Conservation (phyloP, 1,140 invertebrate species). For the Anoplolepis gracilipes region DNA sequence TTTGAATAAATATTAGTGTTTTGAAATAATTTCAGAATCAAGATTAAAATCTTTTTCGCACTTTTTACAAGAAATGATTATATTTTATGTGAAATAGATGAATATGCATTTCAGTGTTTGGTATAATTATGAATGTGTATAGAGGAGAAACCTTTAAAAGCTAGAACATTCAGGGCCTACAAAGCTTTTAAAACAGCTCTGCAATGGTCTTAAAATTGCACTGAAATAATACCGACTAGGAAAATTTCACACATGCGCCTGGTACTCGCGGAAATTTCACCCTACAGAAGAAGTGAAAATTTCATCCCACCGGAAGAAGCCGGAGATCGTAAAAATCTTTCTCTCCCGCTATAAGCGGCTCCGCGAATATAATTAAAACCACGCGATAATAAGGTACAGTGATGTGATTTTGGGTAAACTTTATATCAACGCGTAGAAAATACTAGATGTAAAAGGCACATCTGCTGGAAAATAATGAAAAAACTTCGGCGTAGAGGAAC, state of each 20-base stretch:
- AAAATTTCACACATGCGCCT: constrained; percentile 30
- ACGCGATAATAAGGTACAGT: constrained; percentile 38
- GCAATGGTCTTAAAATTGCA: neutral
- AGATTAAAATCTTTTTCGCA: neutral
- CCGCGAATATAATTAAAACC: constrained; percentile 58
- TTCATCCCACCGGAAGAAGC: too few species aligned
- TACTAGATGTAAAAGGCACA: neutral
- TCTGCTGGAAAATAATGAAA: neutral
- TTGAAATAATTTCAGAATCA: neutral
- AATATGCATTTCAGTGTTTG: neutral
- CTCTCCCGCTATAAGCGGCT: constrained; percentile 32
- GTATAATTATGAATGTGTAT: neutral
- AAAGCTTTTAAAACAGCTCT: constrained; percentile 9
- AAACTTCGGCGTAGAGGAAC: neutral
- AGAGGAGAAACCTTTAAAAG: neutral
- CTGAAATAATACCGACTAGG: constrained; percentile 32
- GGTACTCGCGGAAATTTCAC: constrained; percentile 38
- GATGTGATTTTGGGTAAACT: constrained; percentile 34
- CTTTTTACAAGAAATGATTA: neutral
- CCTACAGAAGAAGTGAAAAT: constrained; percentile 3
- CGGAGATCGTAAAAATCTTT: constrained; percentile 29
- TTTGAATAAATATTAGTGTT: constrained; percentile 1
- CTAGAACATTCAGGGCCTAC: neutral
- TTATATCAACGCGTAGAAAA: neutral
- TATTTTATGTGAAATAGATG: neutral